Base-by-base conservation (phyloP, 37 sponge, comb jelly and placozoan species). In the Agelas oroides region DNA sequence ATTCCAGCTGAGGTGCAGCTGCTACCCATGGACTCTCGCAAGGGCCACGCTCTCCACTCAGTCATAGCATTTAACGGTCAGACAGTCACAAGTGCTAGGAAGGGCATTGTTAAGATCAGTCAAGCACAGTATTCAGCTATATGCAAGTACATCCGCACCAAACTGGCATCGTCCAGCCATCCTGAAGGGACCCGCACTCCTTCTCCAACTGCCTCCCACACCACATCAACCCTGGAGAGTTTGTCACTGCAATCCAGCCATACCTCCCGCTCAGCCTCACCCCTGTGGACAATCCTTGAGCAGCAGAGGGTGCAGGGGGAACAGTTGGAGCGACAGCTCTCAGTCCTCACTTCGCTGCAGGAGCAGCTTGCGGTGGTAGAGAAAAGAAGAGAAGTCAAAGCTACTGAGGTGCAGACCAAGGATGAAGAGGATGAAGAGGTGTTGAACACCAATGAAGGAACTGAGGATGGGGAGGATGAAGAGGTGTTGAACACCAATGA, bases 1-100 rank as follows among this genome's bases (percentile, higher is more conserved):
- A 83, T 92, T 28, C 93, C 93, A 32, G 88, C 76, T 5, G 32
- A 32, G 20, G 70, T 92, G 13, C 59, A 35, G 20, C 79, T 53
- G 6, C 76, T 75, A 1, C 84, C 84, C 57, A 85, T 67, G 6
- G 41, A 84, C 61, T 27, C 76, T 35, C 19, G 73, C 20, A 24
- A 37, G 13, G 80, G 80, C 36, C 63, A 54, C 37, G 85, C 85
- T 32, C 61, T 79, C 27, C 62, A 74, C 74, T 57, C 83, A 17
- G 70, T 83, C 0, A n/a, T 81, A 8, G 75, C 75, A 0, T 75
- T 79, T 66, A 77, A 76, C 63, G 81, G 86, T 0, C 62, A 77
- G 28, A 60, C 40, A 27, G 71, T 83, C n/a, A 71, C 79, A 36
- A 69, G 84, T 67, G 32, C 57, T 11, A 56, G 84, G 18, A 39